phyloP scores from a whole-genome alignment of 2,888 invertebrate species.

The Geotrupes spiniger region DNA sequence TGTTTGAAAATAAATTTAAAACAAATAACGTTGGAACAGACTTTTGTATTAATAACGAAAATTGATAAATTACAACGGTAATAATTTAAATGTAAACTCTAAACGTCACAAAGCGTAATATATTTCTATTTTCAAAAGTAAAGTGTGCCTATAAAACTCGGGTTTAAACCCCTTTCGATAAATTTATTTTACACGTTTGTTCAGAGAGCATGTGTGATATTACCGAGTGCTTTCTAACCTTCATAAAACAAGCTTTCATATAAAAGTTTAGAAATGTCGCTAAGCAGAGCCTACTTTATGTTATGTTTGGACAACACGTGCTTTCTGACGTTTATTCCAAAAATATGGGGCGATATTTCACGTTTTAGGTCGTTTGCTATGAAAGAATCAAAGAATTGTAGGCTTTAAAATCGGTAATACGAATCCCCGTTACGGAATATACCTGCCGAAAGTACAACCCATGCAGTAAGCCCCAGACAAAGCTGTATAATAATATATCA shows the following conservation, averaged over 20 bases:
- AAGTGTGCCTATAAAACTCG: conserved; percentile 18
- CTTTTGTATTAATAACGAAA: no score
- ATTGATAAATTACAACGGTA: no score
- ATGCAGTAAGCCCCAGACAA: no score
- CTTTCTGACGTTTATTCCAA: conserved; percentile 46
- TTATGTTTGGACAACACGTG: conserved; percentile 49
- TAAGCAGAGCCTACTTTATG: conserved; percentile 45
- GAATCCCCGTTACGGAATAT: no score
- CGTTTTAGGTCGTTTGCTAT: conserved; percentile 37
- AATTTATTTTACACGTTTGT: conserved; percentile 21
- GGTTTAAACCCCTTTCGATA: conserved; percentile 20
- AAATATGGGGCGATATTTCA: conserved; percentile 46
- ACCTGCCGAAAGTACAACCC: no score
- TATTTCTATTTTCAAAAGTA: neutral
- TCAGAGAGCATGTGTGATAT: conserved; percentile 23
- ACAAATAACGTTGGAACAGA: no score
- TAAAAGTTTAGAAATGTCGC: conserved; percentile 45
- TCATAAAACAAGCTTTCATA: conserved; percentile 36
- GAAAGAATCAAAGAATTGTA: conserved; percentile 6
- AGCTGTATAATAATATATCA: no score
- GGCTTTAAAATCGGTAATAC: no score
- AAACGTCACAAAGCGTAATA: no score
- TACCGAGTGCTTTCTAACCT: conserved; percentile 26
- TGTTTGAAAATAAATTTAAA: no score
- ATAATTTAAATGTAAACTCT: no score